Percentiles rank a stretch among this genome's conserved stretches.
These are phyloP conservation scores for Athene cunicularia DNA, from an alignment of 2,113 vertebrate genomes.

Conservation along the genomic window DNA sequence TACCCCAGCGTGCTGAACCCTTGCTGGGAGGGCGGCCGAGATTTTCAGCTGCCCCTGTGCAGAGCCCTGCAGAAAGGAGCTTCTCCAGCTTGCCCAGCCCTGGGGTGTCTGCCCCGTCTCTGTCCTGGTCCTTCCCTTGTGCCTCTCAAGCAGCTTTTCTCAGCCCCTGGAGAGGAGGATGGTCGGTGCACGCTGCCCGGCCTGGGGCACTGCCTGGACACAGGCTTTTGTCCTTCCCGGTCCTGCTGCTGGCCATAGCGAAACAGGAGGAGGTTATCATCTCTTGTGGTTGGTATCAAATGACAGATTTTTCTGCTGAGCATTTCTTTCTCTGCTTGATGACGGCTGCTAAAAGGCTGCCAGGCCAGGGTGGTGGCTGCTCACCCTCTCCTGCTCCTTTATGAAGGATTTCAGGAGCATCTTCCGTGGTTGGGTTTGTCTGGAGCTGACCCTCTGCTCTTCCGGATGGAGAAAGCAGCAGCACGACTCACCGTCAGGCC, in stretches of 20 bases:
- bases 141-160: background rate
- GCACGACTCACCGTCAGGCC: accelerated
- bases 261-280: background rate
- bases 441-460: accelerated
- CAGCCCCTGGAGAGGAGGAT: background rate
- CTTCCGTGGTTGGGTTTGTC: accelerated
- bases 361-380: background rate
- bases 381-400: background rate
- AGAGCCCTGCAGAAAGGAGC: background rate
- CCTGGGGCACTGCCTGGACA: background rate
- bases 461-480: background rate
- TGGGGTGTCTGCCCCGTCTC: background rate
- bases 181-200: accelerated
- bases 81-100: background rate
- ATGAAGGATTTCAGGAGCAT: background rate
- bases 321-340: background rate
- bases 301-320: constrained; percentile 35
- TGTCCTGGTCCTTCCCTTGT: background rate
- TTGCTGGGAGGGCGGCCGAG: accelerated
- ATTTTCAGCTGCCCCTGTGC: background rate
- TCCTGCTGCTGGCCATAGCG: background rate
- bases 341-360: background rate
- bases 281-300: background rate
- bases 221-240: background rate
- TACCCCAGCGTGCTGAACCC: accelerated